phyloP scores from a whole-genome alignment of 2,797 vertebrate species.

The Lerista edwardsae region DNA sequence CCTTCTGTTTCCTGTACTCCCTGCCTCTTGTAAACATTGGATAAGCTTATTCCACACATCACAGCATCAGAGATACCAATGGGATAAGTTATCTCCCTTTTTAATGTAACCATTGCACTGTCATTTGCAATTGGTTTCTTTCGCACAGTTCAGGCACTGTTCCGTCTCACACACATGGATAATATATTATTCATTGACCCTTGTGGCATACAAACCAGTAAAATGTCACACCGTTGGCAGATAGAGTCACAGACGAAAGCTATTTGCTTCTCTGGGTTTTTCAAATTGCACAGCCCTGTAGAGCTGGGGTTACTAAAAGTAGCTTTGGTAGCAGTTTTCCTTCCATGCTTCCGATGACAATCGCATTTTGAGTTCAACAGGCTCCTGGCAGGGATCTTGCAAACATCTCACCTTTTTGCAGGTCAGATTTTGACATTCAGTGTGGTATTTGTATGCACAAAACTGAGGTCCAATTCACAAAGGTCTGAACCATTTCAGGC shows the following conservation, averaged over 20 bases:
- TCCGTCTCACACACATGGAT: background rate
- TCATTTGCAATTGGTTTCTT: conserved; percentile 13
- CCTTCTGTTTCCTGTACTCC: background rate
- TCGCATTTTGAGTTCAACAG: background rate
- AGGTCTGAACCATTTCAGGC: background rate
- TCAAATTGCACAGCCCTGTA: background rate
- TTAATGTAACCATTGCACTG: background rate
- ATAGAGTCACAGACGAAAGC: background rate
- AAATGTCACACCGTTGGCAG: conserved; percentile 4
- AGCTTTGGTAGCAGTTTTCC: background rate
- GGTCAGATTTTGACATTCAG: background rate
- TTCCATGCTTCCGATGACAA: background rate
- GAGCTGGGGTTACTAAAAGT: background rate
- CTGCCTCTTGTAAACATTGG: background rate
- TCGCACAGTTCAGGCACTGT: background rate
- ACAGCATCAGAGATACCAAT: conserved; percentile 12
- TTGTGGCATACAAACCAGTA: background rate
- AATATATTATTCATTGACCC: conserved; percentile 21
- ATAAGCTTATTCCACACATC: conserved; percentile 1
- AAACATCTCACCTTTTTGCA: background rate
- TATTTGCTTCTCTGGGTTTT: background rate
- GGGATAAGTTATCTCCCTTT: background rate
- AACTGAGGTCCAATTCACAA: background rate
- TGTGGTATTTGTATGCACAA: background rate
- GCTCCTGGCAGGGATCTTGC: background rate